Conservation (phyloP, 2,888 invertebrate species). For the Lissonota sp. region DNA sequence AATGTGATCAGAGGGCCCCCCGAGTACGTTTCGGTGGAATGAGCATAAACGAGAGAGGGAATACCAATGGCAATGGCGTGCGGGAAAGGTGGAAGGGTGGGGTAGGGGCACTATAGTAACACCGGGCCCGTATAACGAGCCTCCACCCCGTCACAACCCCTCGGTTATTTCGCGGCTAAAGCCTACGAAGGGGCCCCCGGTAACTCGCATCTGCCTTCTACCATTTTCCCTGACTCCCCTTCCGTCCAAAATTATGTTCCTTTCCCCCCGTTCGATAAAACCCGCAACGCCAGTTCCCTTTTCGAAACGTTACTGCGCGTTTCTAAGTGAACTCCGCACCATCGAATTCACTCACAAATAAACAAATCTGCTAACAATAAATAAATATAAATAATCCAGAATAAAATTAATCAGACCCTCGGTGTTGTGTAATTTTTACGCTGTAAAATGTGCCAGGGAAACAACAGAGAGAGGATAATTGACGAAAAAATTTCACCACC, state of each 20-base stretch:
- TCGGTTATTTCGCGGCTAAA: slow-evolving; percentile 63
- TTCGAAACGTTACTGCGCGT: slow-evolving; percentile 44
- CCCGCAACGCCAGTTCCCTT: slow-evolving; percentile 35
- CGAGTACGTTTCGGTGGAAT: slow-evolving; percentile 34
- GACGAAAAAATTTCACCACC: slow-evolving; percentile 48
- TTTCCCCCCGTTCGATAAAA: slow-evolving; percentile 22
- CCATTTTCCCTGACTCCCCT: slow-evolving; percentile 32
- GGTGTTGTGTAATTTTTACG: background rate
- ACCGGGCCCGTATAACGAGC: slow-evolving; percentile 78
- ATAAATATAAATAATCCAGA: too few species aligned
- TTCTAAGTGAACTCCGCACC: slow-evolving; percentile 31
- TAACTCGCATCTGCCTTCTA: slow-evolving; percentile 63
- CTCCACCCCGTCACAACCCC: slow-evolving; percentile 79
- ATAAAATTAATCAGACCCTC: too few species aligned
- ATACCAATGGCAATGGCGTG: slow-evolving; percentile 14
- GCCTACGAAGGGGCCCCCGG: background rate
- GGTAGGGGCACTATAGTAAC: slow-evolving; percentile 60
- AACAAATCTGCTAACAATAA: too few species aligned
- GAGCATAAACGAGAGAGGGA: slow-evolving; percentile 15
- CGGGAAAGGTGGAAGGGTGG: slow-evolving; percentile 15
- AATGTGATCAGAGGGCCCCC: slow-evolving; percentile 23
- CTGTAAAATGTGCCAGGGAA: slow-evolving; percentile 59
- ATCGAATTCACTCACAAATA: too few species aligned
- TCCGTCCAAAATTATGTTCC: slow-evolving; percentile 1
- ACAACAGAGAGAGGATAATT: slow-evolving; percentile 20